Evolutionary conservation across 2,888 invertebrate genomes (phyloP).

Genomic region (Lasioglossum calceatum): DNA sequence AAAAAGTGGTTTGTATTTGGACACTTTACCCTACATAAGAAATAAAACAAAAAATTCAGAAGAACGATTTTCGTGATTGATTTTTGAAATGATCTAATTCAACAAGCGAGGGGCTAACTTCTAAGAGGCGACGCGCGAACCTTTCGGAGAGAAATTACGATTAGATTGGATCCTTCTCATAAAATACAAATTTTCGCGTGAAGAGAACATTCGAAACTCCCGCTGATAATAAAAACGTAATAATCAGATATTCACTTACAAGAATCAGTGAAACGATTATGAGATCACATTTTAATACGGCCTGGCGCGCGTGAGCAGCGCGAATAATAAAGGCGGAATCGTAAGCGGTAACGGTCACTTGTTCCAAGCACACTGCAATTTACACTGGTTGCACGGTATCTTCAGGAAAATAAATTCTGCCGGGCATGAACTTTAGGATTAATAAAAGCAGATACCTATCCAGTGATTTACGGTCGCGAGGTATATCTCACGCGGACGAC

Average conservation of each 20-base stretch:
- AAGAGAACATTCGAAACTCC: no score
- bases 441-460: slow-evolving; percentile 7
- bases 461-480: neutral
- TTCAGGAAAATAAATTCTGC: neutral
- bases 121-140: no score
- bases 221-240: no score
- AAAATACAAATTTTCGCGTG: no score
- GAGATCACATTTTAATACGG: neutral
- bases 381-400: slow-evolving; percentile 1
- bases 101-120: no score
- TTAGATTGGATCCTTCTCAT: no score
- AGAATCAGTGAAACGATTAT: neutral
- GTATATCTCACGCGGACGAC: neutral
- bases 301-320: neutral
- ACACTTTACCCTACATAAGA: no score
- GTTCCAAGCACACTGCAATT: neutral
- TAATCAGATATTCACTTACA: neutral
- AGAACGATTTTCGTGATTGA: no score
- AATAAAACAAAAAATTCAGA: no score
- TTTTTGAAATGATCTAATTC: no score
- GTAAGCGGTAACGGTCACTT: neutral
- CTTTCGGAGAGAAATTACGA: no score
- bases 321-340: neutral
- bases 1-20: no score
- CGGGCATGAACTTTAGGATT: slow-evolving; percentile 8